Base-by-base conservation (phyloP, 2,797 vertebrate genomes). In the Myoxocephalus aenaeus region DNA sequence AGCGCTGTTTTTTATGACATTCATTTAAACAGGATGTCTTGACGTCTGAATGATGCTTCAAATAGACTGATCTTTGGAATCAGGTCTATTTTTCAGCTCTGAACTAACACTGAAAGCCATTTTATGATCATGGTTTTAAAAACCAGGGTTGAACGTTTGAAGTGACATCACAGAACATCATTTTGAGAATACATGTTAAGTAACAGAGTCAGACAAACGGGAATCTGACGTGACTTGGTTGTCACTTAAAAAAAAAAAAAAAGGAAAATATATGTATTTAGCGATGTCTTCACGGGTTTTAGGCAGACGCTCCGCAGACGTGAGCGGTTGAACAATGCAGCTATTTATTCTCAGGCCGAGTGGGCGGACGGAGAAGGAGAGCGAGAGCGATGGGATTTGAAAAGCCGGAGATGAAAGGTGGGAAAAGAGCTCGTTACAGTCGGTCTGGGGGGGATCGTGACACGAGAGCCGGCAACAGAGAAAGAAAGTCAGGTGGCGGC, bases 271-370 rank as follows among this genome's bases (percentile, higher is more conserved):
- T 13, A 14, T 42, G 40, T 15, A 15, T 82, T 77, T 25, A 64
- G 58, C 14, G 17, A 14, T 1, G 72, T 57, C 69, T 83, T 73
- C 38, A 66, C 29, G 48, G 79, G 75, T 82, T 85, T 69, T 25
- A 77, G 75, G 89, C 81, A 76, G 79, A n/a, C n/a, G n/a, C n/a
- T n/a, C n/a, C n/a, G n/a, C n/a, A n/a, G n/a, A 78, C 72, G 71
- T 53, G 73, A 88, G 66, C 44, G 46, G 46, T 5, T 15, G 81
- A 86, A 90, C 89, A 91, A 87, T 75, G 81, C 70, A 72, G 87
- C 88, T 92, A 88, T 91, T 92, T 92, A 88, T 91, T 92, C 89
- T 90, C 70, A 80, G 89, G 73, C 40, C 73, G 87, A 84, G 90
- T 89, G 87, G 90, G 87, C 14, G 79, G 84, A 74, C 18, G 32